Evolutionary conservation across 1,140 invertebrate genomes (phyloP).

Genomic region (Zaprionus africanus): DNA sequence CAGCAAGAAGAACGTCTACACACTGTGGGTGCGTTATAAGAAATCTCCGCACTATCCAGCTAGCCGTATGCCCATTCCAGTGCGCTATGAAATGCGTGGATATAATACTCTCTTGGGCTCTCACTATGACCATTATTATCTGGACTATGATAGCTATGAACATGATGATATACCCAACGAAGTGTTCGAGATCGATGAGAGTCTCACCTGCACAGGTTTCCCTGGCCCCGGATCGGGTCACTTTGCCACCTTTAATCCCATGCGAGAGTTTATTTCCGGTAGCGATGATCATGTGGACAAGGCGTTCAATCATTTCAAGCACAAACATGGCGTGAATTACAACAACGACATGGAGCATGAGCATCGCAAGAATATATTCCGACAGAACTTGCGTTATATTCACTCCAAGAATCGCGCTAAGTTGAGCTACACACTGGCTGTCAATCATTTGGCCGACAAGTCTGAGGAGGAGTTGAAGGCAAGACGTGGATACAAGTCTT

Average conservation of each 20-base stretch:
- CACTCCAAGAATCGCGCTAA: conserved; percentile 93
- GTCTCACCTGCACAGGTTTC: conserved; percentile 91
- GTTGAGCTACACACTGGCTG: conserved; percentile 89
- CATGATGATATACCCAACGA: conserved; percentile 88
- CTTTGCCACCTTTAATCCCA: conserved; percentile 95
- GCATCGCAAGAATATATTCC: conserved; percentile 91
- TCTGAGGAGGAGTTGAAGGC: conserved; percentile 91
- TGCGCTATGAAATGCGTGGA: conserved; percentile 96
- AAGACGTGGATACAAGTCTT: conserved; percentile 90
- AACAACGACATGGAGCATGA: conserved; percentile 87
- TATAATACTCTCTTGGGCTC: conserved; percentile 96
- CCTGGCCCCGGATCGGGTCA: conserved; percentile 93
- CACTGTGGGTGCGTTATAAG: conserved; percentile 91
- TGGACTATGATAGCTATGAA: conserved; percentile 92
- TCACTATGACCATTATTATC: conserved; percentile 97
- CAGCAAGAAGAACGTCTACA: conserved; percentile 94
- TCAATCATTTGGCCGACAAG: conserved; percentile 96
- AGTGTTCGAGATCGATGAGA: conserved; percentile 88
- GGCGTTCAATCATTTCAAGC: conserved; percentile 92
- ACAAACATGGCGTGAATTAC: conserved; percentile 90
- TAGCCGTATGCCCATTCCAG: conserved; percentile 86
- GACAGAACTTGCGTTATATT: conserved; percentile 95
- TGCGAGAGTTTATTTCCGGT: conserved; percentile 94
- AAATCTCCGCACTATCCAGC: conserved; percentile 85
- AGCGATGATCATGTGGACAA: conserved; percentile 89